Base-by-base conservation (phyloP, 1,140 invertebrate genomes). In the Gonioctena quinquepunctata region DNA sequence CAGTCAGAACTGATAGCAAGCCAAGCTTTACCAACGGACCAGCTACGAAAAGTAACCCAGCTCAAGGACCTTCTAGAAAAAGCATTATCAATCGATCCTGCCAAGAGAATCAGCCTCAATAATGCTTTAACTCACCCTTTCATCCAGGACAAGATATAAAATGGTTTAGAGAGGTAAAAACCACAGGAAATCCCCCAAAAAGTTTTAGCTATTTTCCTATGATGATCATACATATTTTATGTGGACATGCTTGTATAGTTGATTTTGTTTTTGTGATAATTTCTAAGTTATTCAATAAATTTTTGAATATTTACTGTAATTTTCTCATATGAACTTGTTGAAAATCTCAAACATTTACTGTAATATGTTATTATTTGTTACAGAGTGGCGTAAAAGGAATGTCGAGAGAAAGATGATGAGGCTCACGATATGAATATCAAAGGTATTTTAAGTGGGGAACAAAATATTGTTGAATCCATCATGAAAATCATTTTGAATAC, bases 81-180 rank as follows among this genome's bases (percentile, higher is more conserved):
- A 68, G 95, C 98, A 74, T 88, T 99, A 21, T 92, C 95, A 85
- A 84, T 99, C 52, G 98, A 99, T 84, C 92, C 97, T 0, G 88
- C 90, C 21, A 99, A 99, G 84, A 87, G 98, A 65, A 92, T 96
- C 67, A 93, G 94, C 0, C 91, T 98, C 57, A 97, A 96, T 81
- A 94, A 98, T 81, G 96, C 96, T 19, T 86, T 99, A 21, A 91
- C 92, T 23, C 97, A 99, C 87, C 93, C 96, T 1, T 99, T 99
- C 86, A 98, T 99, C 81, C 92, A 94, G 85, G 97, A 98, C 83
- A 93, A 93, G 83, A 91, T 95, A 80, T 91, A 81, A 78, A 61
- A 61, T 68, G 74, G 75, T 79, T 72, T 76, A 73, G 74, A 62
- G 77, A 79, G 77, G 77, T 79, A 79, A 78, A 78, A 57, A 33